Evolutionary conservation across 2,888 invertebrate genomes (phyloP).

Genomic region (Zele albiditarsus): DNA sequence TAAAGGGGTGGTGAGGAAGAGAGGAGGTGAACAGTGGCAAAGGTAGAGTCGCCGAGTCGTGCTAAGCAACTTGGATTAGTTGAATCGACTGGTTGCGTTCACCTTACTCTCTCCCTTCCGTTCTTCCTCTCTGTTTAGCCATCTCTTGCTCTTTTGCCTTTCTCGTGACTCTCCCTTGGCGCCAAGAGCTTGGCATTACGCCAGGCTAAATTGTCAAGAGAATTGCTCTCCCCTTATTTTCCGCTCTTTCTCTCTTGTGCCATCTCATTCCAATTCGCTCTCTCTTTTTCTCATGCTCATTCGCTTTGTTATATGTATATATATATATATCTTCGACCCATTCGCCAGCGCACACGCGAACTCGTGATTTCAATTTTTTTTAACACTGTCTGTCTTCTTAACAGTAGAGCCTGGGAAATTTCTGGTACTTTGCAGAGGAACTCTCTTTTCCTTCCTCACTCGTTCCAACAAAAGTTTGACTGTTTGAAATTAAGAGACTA

Average conservation of each 20-base stretch:
- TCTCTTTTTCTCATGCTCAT: conserved; percentile 20
- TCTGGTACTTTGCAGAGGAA: conserved; percentile 4
- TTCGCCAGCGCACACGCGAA: conserved; percentile 18
- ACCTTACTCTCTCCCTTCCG: conserved; percentile 29
- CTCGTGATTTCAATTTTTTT: conserved; percentile 31
- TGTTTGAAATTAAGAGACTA: conserved; percentile 32
- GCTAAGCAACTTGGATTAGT: conserved; percentile 71
- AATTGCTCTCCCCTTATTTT: conserved; percentile 57
- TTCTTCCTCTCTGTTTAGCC: not conserved
- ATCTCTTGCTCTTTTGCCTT: conserved; percentile 51
- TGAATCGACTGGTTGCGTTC: conserved; percentile 66
- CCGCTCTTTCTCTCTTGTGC: conserved; percentile 7
- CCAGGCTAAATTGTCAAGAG: conserved; percentile 68
- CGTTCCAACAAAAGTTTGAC: conserved; percentile 24
- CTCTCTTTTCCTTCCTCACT: conserved; percentile 6
- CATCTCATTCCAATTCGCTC: conserved; percentile 43
- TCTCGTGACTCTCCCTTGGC: conserved; percentile 12
- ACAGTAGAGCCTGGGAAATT: conserved; percentile 23
- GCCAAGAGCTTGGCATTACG: conserved; percentile 60
- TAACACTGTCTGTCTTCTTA: conserved; percentile 48
- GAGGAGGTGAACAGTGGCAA: conserved; percentile 12
- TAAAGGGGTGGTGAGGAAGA: conserved; percentile 28
- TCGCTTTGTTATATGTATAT: conserved; percentile 23
- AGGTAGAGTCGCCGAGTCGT: conserved; percentile 52
- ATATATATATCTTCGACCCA: not conserved